Evolutionary conservation across 1,140 invertebrate species (phyloP).

Genomic region (Pygmarrhopalites habei): DNA sequence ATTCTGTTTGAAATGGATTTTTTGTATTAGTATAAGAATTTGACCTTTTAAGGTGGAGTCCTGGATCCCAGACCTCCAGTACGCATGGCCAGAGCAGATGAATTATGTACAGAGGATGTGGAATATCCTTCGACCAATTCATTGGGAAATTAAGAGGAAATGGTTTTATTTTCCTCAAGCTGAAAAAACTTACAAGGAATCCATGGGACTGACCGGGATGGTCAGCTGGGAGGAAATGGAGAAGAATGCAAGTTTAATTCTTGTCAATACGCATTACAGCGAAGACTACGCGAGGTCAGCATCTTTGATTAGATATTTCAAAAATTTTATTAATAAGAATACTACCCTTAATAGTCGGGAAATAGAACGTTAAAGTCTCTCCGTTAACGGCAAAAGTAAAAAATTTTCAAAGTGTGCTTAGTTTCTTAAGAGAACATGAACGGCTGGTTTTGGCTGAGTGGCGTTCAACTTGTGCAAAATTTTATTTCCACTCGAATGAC

Average conservation of each 20-base stretch:
- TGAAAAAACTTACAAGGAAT: constrained; percentile 9
- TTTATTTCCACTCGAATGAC: too few relatives aligned
- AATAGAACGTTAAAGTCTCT: too few relatives aligned
- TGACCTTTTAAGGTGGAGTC: too few relatives aligned
- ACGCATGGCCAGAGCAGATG: constrained; percentile 8
- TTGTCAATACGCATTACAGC: constrained; percentile 52
- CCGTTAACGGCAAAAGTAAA: too few relatives aligned
- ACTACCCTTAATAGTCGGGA: too few relatives aligned
- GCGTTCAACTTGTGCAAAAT: too few relatives aligned
- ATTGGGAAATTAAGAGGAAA: constrained; percentile 2
- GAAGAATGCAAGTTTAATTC: constrained; percentile 44
- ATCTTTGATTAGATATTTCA: background rate
- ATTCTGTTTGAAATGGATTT: too few relatives aligned
- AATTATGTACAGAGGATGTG: background rate
- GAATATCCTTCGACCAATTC: constrained; percentile 1
- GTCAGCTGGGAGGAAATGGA: constrained; percentile 38
- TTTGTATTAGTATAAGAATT: too few relatives aligned
- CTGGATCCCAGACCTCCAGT: constrained; percentile 8
- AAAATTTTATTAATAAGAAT: background rate
- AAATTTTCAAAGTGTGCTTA: too few relatives aligned
- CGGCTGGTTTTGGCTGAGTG: too few relatives aligned
- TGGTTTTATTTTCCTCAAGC: constrained; percentile 6
- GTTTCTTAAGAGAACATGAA: too few relatives aligned
- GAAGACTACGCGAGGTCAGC: constrained; percentile 37
- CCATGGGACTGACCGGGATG: constrained; percentile 9